Evolutionary conservation across 2,888 invertebrate species (phyloP), one percentile per base, ranked within the genome.

Genomic region (Stegophylla sp.): DNA sequence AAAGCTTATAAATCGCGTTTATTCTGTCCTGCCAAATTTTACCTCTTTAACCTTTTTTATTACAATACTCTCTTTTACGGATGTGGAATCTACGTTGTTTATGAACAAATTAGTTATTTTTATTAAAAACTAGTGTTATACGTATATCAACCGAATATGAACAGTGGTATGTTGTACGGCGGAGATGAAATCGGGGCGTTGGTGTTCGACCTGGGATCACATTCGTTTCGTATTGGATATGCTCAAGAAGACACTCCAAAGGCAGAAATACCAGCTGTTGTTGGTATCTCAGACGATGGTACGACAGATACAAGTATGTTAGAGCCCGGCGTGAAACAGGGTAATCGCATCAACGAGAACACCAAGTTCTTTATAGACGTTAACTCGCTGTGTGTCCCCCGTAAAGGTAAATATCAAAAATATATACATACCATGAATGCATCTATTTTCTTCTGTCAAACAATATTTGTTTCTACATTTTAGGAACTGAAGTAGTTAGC

Each of bases 171-270:
- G 93, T 86, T 95, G 81, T 95, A 94, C 84, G 94, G 94, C n/a
- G 94, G 94, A 45, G 99, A 99, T 88, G 99, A 99, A 87, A 98
- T 99, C 83, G 98, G 98, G 13, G 98, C 98, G 0, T 87, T 99
- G 83, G 99, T 99, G 48, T 97, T 99, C 86, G 99, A 99, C 87
- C 92, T 97, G 12, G 99, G 96, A 0, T 94, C 95, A 84, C 93
- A 94, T 87, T 94, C 95, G 0, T 88, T 97, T 76, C 89, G 97
- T 82, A 95, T 95, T 71, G 97, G 97, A 77, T 97, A 95, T 89
- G 97, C 97, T 12, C 97, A 97, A 85, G 99, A 99, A 87, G 99
- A 99, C 86, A 95, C 96, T n/a, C 99, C 99, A 3, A 99, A 98
- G 88, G 96, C 96, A 1, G 98, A 98, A 89, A 96, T 98, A 82